Conservation (phyloP, 2,797 vertebrate genomes). For the Megalops cyprinoides region DNA sequence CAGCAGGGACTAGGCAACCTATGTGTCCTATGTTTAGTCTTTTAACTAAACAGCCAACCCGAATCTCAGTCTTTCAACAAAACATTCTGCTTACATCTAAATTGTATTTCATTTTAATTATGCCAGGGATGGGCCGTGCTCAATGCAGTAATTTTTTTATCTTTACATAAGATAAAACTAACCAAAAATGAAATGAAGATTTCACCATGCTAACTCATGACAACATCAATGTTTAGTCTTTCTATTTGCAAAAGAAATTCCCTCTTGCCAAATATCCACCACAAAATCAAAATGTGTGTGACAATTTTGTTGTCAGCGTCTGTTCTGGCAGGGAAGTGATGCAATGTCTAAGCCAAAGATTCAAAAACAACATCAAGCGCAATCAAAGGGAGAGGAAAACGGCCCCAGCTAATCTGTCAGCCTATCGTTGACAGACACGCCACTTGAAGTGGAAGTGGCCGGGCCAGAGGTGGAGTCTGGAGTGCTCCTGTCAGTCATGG, state of each 20-base stretch:
- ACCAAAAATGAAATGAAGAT: background rate
- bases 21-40: too few species aligned
- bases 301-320: constrained; percentile 50
- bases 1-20: too few species aligned
- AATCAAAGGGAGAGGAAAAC: constrained; percentile 61
- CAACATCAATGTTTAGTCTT: constrained; percentile 1
- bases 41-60: too few species aligned
- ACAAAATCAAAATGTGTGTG: constrained; percentile 35
- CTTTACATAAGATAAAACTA: background rate
- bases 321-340: constrained; percentile 58
- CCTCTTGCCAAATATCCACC: background rate
- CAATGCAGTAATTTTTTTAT: background rate
- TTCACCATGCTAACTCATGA: background rate
- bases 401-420: constrained; percentile 37
- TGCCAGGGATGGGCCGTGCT: too few species aligned
- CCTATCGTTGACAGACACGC: constrained; percentile 59
- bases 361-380: constrained; percentile 56
- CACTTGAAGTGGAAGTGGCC: constrained; percentile 37
- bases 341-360: constrained; percentile 51
- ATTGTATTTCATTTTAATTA: too few species aligned
- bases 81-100: too few species aligned
- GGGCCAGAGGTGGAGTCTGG: constrained; percentile 39
- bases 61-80: too few species aligned
- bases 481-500: background rate
- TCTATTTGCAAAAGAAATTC: background rate